Percentiles rank a stretch among this genome's conserved stretches.
These are phyloP conservation scores for Drosophila meridionalis DNA, from an alignment of 2,888 invertebrate species.

Conservation along the genomic window DNA sequence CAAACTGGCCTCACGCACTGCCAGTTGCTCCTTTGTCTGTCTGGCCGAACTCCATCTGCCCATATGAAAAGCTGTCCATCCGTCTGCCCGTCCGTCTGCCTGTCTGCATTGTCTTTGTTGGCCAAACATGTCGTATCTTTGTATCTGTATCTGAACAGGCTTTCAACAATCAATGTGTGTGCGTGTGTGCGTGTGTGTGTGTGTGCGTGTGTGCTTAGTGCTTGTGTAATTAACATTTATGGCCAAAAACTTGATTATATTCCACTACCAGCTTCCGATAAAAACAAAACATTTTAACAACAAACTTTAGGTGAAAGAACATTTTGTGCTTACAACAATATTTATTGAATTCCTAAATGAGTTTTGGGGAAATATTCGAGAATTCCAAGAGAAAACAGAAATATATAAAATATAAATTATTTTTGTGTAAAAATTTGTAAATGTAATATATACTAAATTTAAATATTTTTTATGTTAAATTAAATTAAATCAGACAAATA, in stretches of 20 bases:
- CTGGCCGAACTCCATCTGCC: conserved; percentile 16
- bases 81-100: conserved; percentile 14
- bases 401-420: not conserved
- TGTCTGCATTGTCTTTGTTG: conserved; percentile 58
- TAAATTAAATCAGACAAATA: too few relatives aligned
- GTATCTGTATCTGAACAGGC: conserved; percentile 57
- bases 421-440: too few relatives aligned
- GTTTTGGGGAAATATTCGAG: not conserved
- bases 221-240: conserved; percentile 71
- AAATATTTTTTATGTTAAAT: too few relatives aligned
- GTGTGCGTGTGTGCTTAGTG: conserved; percentile 22
- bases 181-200: not conserved
- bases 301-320: not conserved
- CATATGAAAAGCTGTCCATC: not conserved
- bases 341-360: conserved; percentile 8
- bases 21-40: conserved; percentile 51
- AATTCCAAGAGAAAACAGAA: not conserved
- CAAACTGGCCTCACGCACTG: conserved; percentile 55
- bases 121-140: conserved; percentile 72
- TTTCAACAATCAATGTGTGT: conserved; percentile 46
- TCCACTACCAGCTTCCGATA: conserved; percentile 20
- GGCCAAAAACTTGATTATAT: conserved; percentile 48
- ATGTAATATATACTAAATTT: too few relatives aligned
- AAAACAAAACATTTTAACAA: conserved; percentile 1
- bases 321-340: not conserved